These are phyloP conservation scores for Nestor notabilis DNA, from an alignment of 2,113 vertebrate genomes.

Conservation along the genomic window DNA sequence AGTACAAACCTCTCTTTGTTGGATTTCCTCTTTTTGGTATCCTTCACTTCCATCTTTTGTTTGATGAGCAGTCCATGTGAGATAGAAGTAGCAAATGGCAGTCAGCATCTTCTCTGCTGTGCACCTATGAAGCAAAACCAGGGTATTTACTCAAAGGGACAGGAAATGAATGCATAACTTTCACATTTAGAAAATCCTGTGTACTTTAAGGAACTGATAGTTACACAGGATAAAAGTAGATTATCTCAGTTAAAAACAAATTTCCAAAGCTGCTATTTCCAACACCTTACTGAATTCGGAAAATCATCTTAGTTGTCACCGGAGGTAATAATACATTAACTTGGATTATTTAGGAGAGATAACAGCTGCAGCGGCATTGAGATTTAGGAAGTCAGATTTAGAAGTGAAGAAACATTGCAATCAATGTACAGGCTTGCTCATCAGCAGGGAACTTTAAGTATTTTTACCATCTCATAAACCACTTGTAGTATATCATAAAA, in stretches of 20 bases:
- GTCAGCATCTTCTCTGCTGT: neutral
- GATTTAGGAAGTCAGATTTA: neutral
- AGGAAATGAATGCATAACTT: neutral
- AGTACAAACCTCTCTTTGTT: neutral
- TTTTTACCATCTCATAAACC: neutral
- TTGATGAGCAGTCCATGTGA: rapidly evolving
- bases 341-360: neutral
- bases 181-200: neutral
- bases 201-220: neutral
- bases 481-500: neutral
- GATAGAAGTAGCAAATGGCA: neutral
- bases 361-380: neutral
- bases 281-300: neutral
- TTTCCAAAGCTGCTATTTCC: neutral
- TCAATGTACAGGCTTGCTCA: neutral
- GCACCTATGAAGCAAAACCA: neutral
- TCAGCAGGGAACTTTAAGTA: neutral
- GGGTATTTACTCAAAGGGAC: neutral
- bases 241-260: neutral
- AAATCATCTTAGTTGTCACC: neutral
- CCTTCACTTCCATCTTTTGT: neutral
- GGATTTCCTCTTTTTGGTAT: neutral
- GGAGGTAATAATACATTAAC: neutral
- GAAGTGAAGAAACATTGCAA: neutral
- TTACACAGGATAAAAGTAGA: neutral